Evolutionary conservation across 2,113 vertebrate genomes (phyloP).

Genomic region (Ceratotherium simum): DNA sequence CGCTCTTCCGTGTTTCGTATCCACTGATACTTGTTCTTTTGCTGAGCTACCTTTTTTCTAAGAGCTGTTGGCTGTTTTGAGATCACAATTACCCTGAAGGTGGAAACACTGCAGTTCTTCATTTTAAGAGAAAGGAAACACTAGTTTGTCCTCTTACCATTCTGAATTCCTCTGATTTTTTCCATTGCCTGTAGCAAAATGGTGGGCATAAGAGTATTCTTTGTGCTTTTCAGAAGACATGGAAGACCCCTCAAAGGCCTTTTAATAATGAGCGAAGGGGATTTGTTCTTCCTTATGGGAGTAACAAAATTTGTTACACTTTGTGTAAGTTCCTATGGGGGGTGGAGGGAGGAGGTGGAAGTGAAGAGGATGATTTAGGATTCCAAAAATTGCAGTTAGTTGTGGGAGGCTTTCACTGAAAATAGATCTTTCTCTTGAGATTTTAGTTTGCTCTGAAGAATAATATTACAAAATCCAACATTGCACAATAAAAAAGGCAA

Average conservation of each 20-base stretch:
- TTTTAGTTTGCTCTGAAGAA: slow-evolving; percentile 80
- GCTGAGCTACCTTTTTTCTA: not conserved
- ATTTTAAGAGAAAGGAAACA: slow-evolving; percentile 30
- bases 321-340: slow-evolving; percentile 51
- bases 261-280: not conserved
- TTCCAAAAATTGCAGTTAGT: slow-evolving; percentile 78
- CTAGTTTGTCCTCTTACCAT: not conserved
- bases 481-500: slow-evolving; percentile 84
- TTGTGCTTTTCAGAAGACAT: not conserved
- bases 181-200: not conserved
- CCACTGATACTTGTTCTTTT: not conserved
- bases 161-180: not conserved
- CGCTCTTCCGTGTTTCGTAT: not conserved
- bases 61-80: not conserved
- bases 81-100: not conserved
- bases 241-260: not conserved
- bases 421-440: slow-evolving; percentile 80
- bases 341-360: slow-evolving; percentile 45
- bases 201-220: not conserved
- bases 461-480: slow-evolving; percentile 82
- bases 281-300: slow-evolving; percentile 66
- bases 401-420: slow-evolving; percentile 75
- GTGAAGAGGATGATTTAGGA: slow-evolving; percentile 71
- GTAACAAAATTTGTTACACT: slow-evolving; percentile 69
- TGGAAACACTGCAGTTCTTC: slow-evolving; percentile 11